These are phyloP conservation scores for Crotophaga sulcirostris DNA, from an alignment of 2,113 vertebrate genomes.

Conservation along the genomic window DNA sequence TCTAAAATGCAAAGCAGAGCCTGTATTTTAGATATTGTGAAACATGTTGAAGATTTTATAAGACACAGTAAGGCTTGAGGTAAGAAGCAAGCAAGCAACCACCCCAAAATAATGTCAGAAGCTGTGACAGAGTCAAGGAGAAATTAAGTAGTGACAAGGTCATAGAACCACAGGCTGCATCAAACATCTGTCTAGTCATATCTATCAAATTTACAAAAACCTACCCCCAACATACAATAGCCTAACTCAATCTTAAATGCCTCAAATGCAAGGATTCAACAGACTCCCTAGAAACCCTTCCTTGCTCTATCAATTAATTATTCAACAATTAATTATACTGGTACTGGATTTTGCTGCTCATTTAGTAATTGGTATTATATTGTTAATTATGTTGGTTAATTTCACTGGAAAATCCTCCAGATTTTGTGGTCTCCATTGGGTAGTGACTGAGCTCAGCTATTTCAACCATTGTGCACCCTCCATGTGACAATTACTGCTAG, in stretches of 20 bases:
- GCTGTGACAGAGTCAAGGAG: not conserved
- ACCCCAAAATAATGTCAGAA: not conserved
- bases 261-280: not conserved
- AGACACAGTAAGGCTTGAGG: not conserved
- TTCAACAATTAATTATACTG: not conserved
- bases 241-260: not conserved
- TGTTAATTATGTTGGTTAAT: not conserved
- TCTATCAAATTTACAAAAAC: not conserved
- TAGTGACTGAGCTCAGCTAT: not conserved
- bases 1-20: not conserved
- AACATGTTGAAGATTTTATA: not conserved
- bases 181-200: not conserved
- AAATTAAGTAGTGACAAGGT: not conserved
- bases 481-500: not conserved
- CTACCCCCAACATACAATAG: not conserved
- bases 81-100: not conserved
- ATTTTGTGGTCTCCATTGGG: not conserved
- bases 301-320: not conserved
- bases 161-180: not conserved
- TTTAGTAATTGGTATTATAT: not conserved
- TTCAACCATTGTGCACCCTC: not conserved
- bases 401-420: not conserved
- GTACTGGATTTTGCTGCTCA: not conserved
- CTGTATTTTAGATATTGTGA: not conserved
- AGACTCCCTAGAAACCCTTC: not conserved